These are phyloP conservation scores for Cynopterus brachyotis DNA, from an alignment of 2,113 vertebrate species.

Conservation along the genomic window DNA sequence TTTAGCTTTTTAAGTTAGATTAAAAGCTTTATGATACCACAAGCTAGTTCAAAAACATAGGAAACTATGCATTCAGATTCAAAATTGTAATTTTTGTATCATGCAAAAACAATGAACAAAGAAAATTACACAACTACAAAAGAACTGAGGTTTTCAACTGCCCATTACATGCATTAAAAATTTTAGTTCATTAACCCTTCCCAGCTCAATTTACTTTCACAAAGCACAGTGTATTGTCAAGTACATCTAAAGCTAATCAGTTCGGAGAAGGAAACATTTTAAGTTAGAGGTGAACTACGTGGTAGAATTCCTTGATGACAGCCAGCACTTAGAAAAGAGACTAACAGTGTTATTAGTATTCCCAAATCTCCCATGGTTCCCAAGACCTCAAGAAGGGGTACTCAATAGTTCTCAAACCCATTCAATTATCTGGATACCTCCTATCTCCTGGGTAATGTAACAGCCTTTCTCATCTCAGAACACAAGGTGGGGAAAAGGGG, in stretches of 20 bases:
- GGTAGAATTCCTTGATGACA: slow-evolving; percentile 75
- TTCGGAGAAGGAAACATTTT: slow-evolving; percentile 56
- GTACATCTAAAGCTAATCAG: slow-evolving; percentile 63
- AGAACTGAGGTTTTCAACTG: slow-evolving; percentile 74
- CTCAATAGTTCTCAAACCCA: not conserved
- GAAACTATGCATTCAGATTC: slow-evolving; percentile 85
- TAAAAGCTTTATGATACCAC: slow-evolving; percentile 87
- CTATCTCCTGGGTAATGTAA: slow-evolving; percentile 48
- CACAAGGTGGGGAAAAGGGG: not conserved
- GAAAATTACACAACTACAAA: slow-evolving; percentile 82
- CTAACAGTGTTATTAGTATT: not conserved
- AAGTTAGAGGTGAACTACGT: slow-evolving; percentile 13
- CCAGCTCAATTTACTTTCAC: slow-evolving; percentile 79
- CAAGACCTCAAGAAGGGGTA: not conserved
- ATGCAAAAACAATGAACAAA: slow-evolving; percentile 90
- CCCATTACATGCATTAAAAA: slow-evolving; percentile 59
- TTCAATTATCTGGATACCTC: slow-evolving; percentile 8
- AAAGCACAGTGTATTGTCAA: slow-evolving; percentile 47
- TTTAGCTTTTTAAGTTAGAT: slow-evolving; percentile 85
- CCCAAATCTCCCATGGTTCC: not conserved
- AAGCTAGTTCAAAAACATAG: slow-evolving; percentile 86
- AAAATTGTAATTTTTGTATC: slow-evolving; percentile 86
- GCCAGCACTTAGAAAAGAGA: slow-evolving; percentile 65
- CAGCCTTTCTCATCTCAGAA: slow-evolving; percentile 60
- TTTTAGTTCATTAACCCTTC: slow-evolving; percentile 80